Evolutionary conservation across 1,140 invertebrate genomes (phyloP).

Genomic region (Dendroctonus ponderosae): DNA sequence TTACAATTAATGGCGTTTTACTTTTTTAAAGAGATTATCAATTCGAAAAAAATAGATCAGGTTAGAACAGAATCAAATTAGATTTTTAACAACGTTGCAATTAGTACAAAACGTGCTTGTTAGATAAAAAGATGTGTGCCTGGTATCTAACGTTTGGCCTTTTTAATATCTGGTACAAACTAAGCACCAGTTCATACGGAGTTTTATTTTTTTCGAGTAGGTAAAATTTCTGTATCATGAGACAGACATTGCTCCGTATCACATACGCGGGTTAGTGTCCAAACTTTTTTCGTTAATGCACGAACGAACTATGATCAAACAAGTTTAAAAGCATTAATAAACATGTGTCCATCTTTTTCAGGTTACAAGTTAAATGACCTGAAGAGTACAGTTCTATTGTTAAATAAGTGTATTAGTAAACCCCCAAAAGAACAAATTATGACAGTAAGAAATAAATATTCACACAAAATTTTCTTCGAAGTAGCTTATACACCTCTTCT

Average conservation of each 20-base stretch:
- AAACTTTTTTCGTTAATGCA: too few relatives aligned
- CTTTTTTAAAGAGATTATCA: too few relatives aligned
- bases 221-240: too few relatives aligned
- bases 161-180: too few relatives aligned
- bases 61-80: too few relatives aligned
- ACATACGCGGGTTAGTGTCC: too few relatives aligned
- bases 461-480: constrained; percentile 89
- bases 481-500: constrained; percentile 71
- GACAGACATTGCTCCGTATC: too few relatives aligned
- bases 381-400: constrained; percentile 63
- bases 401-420: constrained; percentile 77
- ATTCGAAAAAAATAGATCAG: too few relatives aligned
- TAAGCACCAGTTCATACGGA: background rate
- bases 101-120: background rate
- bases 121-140: background rate
- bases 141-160: too few relatives aligned
- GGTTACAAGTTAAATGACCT: constrained; percentile 75
- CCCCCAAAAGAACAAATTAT: constrained; percentile 73
- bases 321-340: background rate
- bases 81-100: too few relatives aligned
- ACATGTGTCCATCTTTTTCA: constrained; percentile 26
- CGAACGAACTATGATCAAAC: too few relatives aligned
- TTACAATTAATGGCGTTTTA: constrained; percentile 9
- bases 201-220: too few relatives aligned
- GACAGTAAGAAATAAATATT: constrained; percentile 92